Base-by-base conservation (phyloP, 2,797 vertebrate species). In the Tolypeutes matacus region DNA sequence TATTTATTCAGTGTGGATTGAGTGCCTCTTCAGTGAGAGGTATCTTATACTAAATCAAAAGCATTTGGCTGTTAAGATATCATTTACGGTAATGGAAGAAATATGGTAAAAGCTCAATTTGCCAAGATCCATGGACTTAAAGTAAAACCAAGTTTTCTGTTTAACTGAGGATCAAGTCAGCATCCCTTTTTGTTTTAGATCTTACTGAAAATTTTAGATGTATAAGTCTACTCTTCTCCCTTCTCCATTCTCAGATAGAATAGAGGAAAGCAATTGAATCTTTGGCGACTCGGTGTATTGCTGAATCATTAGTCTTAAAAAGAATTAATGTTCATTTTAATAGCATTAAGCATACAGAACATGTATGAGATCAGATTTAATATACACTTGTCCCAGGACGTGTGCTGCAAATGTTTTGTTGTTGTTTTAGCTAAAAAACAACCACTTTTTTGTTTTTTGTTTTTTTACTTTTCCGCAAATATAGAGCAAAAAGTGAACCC, bases 91-190 rank as follows among this genome's bases (percentile, higher is more conserved):
- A 91, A 86, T 0, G 36, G 13, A 56, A 94, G 65, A 97, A 86
- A 78, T 27, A 18, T n/a, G 89, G 21, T 67, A 82, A 65, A 72
- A 67, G 21, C 39, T 27, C 5, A 72, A 23, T 34, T 92, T 9
- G 14, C 49, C 31, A 51, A 69, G 34, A 83, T 64, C 56, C 12
- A 21, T 0, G 27, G 13, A 25, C 34, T 86, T 73, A 64, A 85
- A 81, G 46, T 46, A 69, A 90, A 89, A 70, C 34, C 29, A 62
- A 91, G 69, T 88, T 92, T 96, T 93, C 80, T 78, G 15, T 84
- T 86, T 86, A 64, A 86, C 18, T 39, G 34, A 93, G 34, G 42
- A 42, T 77, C 39, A 90, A 92, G 42, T 7, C 58, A 56, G 39
- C 20, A 75, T 83, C 5, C 0, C 27, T 7, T 92, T 86, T 70